Evolutionary conservation across 1,140 invertebrate genomes (phyloP).

Genomic region (Zaprionus gabonicus): DNA sequence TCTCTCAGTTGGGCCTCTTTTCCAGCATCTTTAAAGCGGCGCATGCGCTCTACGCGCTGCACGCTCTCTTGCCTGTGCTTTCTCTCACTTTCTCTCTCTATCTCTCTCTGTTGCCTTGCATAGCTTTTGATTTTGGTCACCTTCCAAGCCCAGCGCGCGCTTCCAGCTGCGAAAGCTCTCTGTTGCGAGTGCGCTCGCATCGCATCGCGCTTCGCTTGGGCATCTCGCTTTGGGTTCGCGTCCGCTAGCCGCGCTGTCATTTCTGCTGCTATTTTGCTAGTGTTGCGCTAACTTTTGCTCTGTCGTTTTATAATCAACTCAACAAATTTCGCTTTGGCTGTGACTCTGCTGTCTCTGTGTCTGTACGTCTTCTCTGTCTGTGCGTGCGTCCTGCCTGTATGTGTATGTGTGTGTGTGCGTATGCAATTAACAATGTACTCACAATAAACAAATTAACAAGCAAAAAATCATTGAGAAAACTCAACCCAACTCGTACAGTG

Average conservation of each 20-base stretch:
- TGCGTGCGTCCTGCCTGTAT: slow-evolving; percentile 42
- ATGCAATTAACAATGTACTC: slow-evolving; percentile 50
- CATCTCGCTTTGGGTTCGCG: slow-evolving; percentile 46
- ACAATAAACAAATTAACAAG: slow-evolving; percentile 38
- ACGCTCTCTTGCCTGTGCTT: slow-evolving; percentile 17
- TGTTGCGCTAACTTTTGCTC: slow-evolving; percentile 80
- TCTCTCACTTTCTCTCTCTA: slow-evolving; percentile 4
- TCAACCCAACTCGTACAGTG: not conserved
- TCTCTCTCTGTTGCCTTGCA: not conserved
- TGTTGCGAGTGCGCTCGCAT: slow-evolving; percentile 20
- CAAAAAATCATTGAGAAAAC: slow-evolving; percentile 13
- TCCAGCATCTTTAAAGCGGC: slow-evolving; percentile 62
- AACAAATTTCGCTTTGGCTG: slow-evolving; percentile 44
- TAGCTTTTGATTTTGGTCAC: slow-evolving; percentile 21
- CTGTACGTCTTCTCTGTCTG: slow-evolving; percentile 11
- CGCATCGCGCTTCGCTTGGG: slow-evolving; percentile 35
- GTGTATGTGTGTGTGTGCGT: slow-evolving; percentile 49
- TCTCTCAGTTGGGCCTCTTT: slow-evolving; percentile 35
- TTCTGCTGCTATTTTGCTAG: slow-evolving; percentile 77
- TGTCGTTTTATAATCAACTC: slow-evolving; percentile 82
- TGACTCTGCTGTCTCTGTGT: slow-evolving; percentile 31
- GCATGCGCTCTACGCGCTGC: slow-evolving; percentile 66
- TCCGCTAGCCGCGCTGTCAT: slow-evolving; percentile 73
- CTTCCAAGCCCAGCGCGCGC: slow-evolving; percentile 59
- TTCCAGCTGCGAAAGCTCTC: slow-evolving; percentile 66